Conservation (phyloP, 2,797 vertebrate genomes). For the Chrysocyon brachyurus region DNA sequence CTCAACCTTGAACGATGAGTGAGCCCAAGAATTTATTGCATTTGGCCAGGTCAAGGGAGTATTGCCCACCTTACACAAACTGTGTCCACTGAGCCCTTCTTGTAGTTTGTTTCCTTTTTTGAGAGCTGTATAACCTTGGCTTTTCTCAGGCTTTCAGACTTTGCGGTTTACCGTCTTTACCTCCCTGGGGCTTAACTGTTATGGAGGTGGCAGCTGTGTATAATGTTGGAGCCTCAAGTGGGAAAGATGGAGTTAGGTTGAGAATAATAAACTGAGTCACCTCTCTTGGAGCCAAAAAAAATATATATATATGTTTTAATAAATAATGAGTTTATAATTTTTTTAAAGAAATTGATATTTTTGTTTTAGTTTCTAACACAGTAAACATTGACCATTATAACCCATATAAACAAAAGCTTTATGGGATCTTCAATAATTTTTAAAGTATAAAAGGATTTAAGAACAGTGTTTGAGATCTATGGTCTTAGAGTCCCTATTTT, state of each 20-base stretch:
- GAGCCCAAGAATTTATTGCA: not conserved
- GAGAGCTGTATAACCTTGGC: too few species aligned
- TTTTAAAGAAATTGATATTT: not conserved
- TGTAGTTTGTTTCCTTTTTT: too few species aligned
- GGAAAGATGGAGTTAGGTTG: constrained; percentile 37
- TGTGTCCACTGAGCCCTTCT: too few species aligned
- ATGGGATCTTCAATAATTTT: constrained; percentile 13
- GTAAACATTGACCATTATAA: not conserved
- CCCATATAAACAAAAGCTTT: not conserved
- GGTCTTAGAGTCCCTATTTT: not conserved
- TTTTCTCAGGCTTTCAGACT: too few species aligned
- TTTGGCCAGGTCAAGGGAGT: not conserved
- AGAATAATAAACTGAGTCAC: constrained; percentile 80
- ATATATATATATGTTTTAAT: too few species aligned
- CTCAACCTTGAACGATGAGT: not conserved
- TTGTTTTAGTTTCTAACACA: not conserved
- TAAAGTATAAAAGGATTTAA: not conserved
- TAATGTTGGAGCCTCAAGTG: constrained; percentile 21
- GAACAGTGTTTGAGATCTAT: not conserved
- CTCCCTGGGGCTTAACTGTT: not conserved
- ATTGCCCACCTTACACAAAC: not conserved
- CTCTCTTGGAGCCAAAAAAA: constrained; percentile 41
- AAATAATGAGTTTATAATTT: not conserved
- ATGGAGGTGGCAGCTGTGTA: not conserved
- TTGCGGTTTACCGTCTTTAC: constrained; percentile 43